Evolutionary conservation across 1,140 invertebrate genomes (phyloP), one percentile per base, ranked within the genome.

Genomic region (Lordiphosa stackelbergi): DNA sequence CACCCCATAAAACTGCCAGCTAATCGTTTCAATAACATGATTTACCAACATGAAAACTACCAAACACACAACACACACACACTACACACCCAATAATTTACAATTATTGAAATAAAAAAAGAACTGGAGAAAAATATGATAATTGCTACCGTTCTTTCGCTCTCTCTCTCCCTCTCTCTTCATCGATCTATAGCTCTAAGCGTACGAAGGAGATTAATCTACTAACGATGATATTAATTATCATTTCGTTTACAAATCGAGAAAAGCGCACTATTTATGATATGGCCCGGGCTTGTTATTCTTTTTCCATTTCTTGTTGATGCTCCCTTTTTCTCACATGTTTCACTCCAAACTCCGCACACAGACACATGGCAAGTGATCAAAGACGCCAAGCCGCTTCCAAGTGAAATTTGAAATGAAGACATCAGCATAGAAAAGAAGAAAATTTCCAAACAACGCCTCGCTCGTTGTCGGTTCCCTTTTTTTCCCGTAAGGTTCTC

Each of bases 141-240:
- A 79, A 79, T 79, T 83, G 77, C 71, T 74, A 74, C 75, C 60
- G 74, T 69, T 66, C 48, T 40, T 45, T 35, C 11, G 35, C 42
- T 47, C 37, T 48, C 11, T 38, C 42, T 47, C 37, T 48, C 52
- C 22, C 48, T 64, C 24, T 46, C 35, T 37, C n/a, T 13, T 12
- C 35, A 24, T 48, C 31, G 12, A 57, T 53, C 51, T 47, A 28
- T 53, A 31, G 28, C 47, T 10, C 12, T 5, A 2, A n/a, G 19
- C 13, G 28, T 40, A 41, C 24, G 48, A 28, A 11, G 42, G 65
- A 66, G 65, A 69, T 69, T 69, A 69, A 69, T 69, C 66, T 61
- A 69, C 68, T 83, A 81, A 83, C 75, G 77, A 81, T 81, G 71
- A 75, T 81, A 83, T 81, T 81, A 81, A 81, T 81, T 81, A 81